Percentiles rank a stretch among this genome's conserved stretches.
phyloP scores from a whole-genome alignment of 2,888 invertebrate genomes.

The Apodemia duryi region DNA sequence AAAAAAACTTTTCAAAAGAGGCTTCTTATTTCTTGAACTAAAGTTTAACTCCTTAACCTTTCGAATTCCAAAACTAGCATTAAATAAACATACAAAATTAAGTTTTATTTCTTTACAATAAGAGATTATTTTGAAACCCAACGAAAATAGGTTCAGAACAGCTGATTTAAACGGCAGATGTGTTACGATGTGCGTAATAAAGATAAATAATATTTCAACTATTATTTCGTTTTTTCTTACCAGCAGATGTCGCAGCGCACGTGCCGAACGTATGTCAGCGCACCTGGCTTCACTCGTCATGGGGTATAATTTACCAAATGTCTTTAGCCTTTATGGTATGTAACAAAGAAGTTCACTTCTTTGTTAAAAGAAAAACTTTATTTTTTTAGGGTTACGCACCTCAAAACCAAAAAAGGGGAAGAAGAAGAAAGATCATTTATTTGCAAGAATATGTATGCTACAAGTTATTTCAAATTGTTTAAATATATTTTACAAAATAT shows the following conservation, averaged over 20 bases:
- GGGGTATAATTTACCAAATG: conserved; percentile 44
- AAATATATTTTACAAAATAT: too few species aligned
- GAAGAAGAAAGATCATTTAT: too few species aligned
- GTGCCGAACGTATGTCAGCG: conserved; percentile 50
- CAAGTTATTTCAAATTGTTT: too few species aligned
- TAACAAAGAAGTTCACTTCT: not conserved
- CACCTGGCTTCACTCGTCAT: conserved; percentile 60
- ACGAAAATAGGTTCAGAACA: conserved; percentile 25
- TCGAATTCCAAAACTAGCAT: not conserved
- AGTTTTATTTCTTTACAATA: not conserved
- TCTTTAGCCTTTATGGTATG: conserved; percentile 29
- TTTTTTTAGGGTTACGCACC: too few species aligned
- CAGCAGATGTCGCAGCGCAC: conserved; percentile 66
- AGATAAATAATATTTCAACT: conserved; percentile 50
- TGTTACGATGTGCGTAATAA: conserved; percentile 50
- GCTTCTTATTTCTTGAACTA: conserved; percentile 10
- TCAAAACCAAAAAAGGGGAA: too few species aligned
- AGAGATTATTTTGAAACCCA: not conserved
- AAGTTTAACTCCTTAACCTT: conserved; percentile 11
- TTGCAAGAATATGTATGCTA: too few species aligned
- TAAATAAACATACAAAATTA: not conserved
- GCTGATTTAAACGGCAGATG: conserved; percentile 51
- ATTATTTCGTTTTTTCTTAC: conserved; percentile 48
- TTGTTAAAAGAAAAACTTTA: too few species aligned
- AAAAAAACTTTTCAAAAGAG: not conserved